These are phyloP conservation scores for Lates calcarifer DNA, from an alignment of 2,113 vertebrate genomes.

Conservation along the genomic window DNA sequence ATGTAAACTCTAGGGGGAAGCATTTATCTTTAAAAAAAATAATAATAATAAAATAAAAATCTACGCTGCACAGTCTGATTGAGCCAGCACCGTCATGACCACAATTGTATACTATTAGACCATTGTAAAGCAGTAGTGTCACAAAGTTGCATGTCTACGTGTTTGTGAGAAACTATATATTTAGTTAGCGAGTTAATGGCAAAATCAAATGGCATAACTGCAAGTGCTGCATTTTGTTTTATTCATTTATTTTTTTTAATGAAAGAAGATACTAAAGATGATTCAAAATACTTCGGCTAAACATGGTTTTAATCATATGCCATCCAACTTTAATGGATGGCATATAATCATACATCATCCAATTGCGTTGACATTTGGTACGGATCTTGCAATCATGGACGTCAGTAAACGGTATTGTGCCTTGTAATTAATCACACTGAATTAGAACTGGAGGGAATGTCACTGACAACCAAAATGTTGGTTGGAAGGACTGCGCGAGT, in stretches of 20 bases:
- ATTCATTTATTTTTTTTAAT: too few species aligned
- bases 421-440: neutral
- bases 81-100: neutral
- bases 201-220: neutral
- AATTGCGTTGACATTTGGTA: neutral
- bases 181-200: neutral
- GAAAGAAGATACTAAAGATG: neutral
- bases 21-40: slow-evolving; percentile 9
- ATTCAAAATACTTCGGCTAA: neutral
- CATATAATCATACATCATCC: neutral
- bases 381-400: neutral
- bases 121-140: neutral
- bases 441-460: neutral
- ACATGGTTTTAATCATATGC: neutral
- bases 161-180: neutral
- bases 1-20: slow-evolving; percentile 10
- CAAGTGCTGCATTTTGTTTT: neutral
- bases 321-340: neutral
- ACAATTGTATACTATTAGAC: neutral
- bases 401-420: too few species aligned
- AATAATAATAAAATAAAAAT: neutral
- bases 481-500: neutral
- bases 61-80: neutral
- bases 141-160: neutral
- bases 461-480: neutral